Evolutionary conservation across 1,140 invertebrate species (phyloP), one percentile per base, ranked within the genome.

Genomic region (Solen grandis): DNA sequence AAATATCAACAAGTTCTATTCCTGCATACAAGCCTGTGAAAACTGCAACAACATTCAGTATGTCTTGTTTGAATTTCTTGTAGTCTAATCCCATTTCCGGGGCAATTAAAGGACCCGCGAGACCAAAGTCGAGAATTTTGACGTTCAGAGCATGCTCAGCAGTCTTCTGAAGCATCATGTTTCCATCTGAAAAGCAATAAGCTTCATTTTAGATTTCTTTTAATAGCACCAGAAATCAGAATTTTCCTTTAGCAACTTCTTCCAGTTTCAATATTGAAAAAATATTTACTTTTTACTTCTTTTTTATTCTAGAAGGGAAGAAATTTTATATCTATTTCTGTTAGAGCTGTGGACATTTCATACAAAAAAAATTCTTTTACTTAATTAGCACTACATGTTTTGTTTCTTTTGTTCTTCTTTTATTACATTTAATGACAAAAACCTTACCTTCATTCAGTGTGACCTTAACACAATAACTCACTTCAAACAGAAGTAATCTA

Each of bases 81-180:
- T 14, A 66, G 5, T 77, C 29, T 29, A 77, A n/a, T 3, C 62
- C 60, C 38, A 59, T 36, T 2, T 57, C 0, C 19, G 19, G 27
- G 5, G 66, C 62, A 36, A 66, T 19, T n/a, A n/a, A n/a, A 8
- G n/a, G 55, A 0, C 35, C 19, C 5, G 74, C 74, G 31, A 77
- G 41, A n/a, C 74, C 74, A 33, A 77, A 77, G 31, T 77, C 74
- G 0, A 77, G 35, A 57, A 77, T 38, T 46, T 68, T 66, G 0
- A 77, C 74, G 16, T 35, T 29, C 19, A 68, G 22, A 4, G 29
- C 59, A 4, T 66, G 31, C 3, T 36, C 4, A 3, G 36, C 35
- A 13, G 25, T 60, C 33, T 62, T 74, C 38, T 74, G 72, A 8
- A 66, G 1, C 74, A 77, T 77, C 8, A 52, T n/a, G 50, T 77